These are phyloP conservation scores for Aspidapion aeneum DNA, from an alignment of 2,888 invertebrate genomes.

Conservation along the genomic window DNA sequence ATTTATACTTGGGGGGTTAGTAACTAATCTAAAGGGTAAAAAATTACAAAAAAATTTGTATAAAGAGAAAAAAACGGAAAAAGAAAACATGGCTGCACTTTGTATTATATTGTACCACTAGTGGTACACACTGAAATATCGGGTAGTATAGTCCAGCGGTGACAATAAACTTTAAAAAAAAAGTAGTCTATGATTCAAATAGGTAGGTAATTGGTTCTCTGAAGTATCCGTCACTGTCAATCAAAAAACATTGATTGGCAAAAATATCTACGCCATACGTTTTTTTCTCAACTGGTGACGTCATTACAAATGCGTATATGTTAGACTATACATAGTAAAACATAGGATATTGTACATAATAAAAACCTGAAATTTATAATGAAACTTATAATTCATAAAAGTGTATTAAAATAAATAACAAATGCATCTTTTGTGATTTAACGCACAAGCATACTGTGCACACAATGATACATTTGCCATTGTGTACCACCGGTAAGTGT, in stretches of 20 bases:
- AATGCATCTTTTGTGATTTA: not conserved
- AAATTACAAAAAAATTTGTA: not conserved
- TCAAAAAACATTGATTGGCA: too few species aligned
- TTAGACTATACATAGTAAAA: not conserved
- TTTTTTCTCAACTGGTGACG: too few species aligned
- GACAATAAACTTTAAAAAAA: too few species aligned
- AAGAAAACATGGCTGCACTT: not conserved
- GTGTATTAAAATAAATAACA: not conserved
- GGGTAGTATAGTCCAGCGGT: too few species aligned
- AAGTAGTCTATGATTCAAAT: too few species aligned
- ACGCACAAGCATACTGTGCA: not conserved
- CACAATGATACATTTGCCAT: constrained; percentile 4
- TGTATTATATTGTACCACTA: not conserved
- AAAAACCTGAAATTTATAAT: not conserved
- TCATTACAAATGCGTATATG: too few species aligned
- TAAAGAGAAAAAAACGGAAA: not conserved
- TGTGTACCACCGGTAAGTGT: not conserved
- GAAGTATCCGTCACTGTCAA: too few species aligned
- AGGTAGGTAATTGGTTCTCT: too few species aligned
- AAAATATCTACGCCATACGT: too few species aligned
- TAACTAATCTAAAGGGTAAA: not conserved
- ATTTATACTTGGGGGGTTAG: not conserved
- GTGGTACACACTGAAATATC: not conserved
- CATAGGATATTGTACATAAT: not conserved
- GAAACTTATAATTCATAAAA: not conserved